These are phyloP conservation scores for Avahi laniger DNA, from an alignment of 2,797 vertebrate genomes.

Conservation along the genomic window DNA sequence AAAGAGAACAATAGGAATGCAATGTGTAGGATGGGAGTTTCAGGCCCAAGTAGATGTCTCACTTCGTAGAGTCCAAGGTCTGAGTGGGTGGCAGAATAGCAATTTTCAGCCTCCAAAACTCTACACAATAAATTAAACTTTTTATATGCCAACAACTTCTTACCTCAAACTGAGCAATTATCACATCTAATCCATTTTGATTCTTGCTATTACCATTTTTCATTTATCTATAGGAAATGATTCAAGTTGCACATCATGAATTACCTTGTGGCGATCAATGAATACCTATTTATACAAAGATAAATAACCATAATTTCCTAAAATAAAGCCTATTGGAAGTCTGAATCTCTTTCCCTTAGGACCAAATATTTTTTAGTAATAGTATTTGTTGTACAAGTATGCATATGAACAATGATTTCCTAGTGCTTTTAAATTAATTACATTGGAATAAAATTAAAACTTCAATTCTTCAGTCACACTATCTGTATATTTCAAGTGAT, in stretches of 20 bases:
- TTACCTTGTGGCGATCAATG: neutral
- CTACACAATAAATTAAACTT: neutral
- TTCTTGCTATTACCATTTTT: neutral
- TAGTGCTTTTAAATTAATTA: neutral
- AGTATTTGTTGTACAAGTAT: neutral
- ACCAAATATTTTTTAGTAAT: slow-evolving; percentile 21
- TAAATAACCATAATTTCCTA: neutral
- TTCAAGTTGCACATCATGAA: neutral
- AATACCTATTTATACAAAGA: neutral
- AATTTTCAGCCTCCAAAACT: neutral
- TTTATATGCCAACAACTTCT: neutral
- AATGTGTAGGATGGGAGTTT: neutral
- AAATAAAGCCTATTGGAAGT: neutral
- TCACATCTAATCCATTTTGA: neutral
- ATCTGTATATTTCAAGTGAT: neutral
- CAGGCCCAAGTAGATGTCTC: neutral
- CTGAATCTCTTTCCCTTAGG: neutral
- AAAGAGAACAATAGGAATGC: neutral
- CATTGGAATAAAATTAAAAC: slow-evolving; percentile 17
- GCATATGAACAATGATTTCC: neutral
- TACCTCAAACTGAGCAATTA: neutral
- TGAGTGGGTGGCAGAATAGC: neutral
- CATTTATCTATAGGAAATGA: neutral
- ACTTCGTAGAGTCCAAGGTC: neutral
- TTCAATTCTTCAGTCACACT: neutral